Evolutionary conservation across 2,888 invertebrate genomes (phyloP).

Genomic region (Orthonychiurus folsomi): DNA sequence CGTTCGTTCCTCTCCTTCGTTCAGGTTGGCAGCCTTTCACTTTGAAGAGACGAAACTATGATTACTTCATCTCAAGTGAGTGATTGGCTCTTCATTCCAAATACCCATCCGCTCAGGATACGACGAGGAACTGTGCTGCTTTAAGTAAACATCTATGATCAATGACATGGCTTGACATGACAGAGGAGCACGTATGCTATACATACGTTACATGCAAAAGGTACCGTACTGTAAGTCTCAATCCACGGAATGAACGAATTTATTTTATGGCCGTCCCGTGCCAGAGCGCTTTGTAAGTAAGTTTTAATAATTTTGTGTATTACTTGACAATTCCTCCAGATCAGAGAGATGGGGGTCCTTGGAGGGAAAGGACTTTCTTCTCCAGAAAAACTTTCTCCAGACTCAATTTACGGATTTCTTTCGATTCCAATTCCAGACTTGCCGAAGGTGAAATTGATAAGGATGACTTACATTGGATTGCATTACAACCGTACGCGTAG

Average conservation of each 20-base stretch:
- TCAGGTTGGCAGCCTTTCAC: neutral
- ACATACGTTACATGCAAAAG: too few relatives aligned
- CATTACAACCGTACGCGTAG: too few relatives aligned
- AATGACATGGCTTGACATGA: neutral
- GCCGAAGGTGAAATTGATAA: neutral
- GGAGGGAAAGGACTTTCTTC: neutral
- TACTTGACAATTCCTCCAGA: too few relatives aligned
- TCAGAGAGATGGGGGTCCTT: neutral
- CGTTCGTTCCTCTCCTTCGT: neutral
- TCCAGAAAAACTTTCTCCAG: neutral
- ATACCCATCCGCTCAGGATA: neutral
- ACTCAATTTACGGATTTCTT: neutral
- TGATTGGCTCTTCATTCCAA: conserved; percentile 1
- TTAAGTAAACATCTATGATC: neutral
- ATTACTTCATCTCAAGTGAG: conserved; percentile 1
- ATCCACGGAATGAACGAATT: too few relatives aligned
- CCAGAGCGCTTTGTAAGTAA: neutral
- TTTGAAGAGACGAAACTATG: neutral
- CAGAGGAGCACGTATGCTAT: too few relatives aligned
- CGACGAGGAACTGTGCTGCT: neutral
- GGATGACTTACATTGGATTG: neutral
- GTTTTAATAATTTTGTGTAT: neutral
- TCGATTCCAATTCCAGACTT: neutral
- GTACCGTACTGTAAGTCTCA: too few relatives aligned
- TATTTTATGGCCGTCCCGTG: too few relatives aligned